phyloP scores from a whole-genome alignment of 2,113 vertebrate genomes.

The Rhinolophus sinicus region DNA sequence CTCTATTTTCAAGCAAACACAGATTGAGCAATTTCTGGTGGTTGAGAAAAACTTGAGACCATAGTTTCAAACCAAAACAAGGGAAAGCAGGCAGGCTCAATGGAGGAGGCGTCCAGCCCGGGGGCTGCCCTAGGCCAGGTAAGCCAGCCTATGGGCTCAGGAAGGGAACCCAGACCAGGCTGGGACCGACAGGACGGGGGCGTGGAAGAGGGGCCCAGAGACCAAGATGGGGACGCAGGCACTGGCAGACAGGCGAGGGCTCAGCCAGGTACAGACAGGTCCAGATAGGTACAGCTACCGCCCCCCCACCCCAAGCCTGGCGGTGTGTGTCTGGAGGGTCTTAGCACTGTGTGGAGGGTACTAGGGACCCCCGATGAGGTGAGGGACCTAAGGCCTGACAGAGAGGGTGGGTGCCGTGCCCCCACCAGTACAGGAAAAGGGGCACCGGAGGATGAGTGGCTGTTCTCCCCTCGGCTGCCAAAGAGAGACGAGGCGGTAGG shows the following conservation, averaged over 20 bases:
- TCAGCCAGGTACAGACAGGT: too few species aligned
- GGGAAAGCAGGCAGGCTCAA: neutral
- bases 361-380: neutral
- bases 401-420: neutral
- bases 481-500: neutral
- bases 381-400: neutral
- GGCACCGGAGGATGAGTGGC: neutral
- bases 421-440: neutral
- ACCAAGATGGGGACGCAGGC: neutral
- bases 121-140: neutral
- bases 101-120: neutral
- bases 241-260: neutral
- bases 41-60: too few species aligned
- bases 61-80: neutral
- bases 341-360: accelerated
- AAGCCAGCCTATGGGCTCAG: too few species aligned
- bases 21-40: neutral
- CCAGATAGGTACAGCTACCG: neutral
- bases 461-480: accelerated
- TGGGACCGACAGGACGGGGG: neutral
- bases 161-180: neutral
- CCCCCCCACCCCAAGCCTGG: too few species aligned
- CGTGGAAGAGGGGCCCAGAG: neutral
- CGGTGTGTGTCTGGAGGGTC: too few species aligned
- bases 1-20: neutral